Evolutionary conservation across 2,113 vertebrate genomes (phyloP).

Genomic region (Stegostoma tigrinum): DNA sequence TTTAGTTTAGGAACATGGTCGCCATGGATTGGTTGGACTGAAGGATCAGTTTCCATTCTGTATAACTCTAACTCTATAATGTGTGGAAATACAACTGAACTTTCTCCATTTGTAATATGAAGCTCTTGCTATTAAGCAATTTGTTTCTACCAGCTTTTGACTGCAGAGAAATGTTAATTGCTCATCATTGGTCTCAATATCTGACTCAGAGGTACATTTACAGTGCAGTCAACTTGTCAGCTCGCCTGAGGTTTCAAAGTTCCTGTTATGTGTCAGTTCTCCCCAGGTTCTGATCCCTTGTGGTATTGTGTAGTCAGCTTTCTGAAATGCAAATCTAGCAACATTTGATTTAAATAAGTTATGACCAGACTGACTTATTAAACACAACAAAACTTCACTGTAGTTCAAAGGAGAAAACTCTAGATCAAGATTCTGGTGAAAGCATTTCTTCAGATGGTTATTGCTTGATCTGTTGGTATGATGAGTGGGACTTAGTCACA

Average conservation of each 20-base stretch:
- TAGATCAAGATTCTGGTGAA: neutral
- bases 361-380: neutral
- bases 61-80: too few relatives aligned
- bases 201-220: neutral
- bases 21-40: too few relatives aligned
- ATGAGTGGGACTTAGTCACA: neutral
- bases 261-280: conserved; percentile 28
- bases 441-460: neutral
- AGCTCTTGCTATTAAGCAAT: too few relatives aligned
- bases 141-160: neutral
- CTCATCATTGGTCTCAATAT: too few relatives aligned
- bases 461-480: neutral
- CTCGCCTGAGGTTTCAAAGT: conserved; percentile 19
- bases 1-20: too few relatives aligned
- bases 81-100: neutral
- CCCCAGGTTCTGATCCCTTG: conserved; percentile 11
- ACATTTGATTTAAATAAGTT: neutral
- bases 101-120: neutral
- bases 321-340: neutral
- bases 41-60: too few relatives aligned
- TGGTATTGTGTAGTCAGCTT: conserved; percentile 5
- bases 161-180: neutral
- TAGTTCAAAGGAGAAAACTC: neutral
- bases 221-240: neutral
- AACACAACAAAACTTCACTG: neutral